Percentiles rank a stretch among this genome's conserved stretches.
phyloP scores from a whole-genome alignment of 2,113 vertebrate species.

The Porphyrio hochstetteri region DNA sequence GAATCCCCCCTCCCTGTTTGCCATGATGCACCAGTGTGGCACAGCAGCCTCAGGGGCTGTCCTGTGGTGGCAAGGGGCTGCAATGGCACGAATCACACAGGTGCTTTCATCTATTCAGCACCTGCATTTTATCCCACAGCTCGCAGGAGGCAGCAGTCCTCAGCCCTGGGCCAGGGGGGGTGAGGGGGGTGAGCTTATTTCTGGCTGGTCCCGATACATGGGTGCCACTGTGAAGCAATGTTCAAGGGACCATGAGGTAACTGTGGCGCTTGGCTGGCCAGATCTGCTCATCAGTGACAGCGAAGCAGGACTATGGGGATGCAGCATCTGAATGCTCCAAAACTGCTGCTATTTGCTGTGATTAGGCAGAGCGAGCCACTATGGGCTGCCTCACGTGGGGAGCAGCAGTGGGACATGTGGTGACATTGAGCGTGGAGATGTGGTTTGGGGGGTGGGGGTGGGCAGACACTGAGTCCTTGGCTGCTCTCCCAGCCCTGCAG shows the following conservation, averaged over 20 bases:
- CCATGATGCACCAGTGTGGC: background rate
- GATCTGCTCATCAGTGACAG: background rate
- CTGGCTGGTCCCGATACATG: background rate
- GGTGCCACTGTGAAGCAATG: background rate
- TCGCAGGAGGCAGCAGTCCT: fast-evolving
- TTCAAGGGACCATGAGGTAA: fast-evolving
- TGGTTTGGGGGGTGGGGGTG: fast-evolving
- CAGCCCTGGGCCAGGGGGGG: background rate
- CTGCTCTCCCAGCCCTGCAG: background rate
- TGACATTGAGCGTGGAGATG: fast-evolving
- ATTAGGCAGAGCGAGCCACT: background rate
- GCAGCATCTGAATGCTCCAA: background rate
- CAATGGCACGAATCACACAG: background rate
- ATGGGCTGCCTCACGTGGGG: fast-evolving
- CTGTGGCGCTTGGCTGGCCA: background rate
- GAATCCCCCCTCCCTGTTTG: background rate
- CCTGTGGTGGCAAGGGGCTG: fast-evolving
- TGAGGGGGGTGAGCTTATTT: background rate
- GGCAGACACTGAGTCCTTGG: background rate
- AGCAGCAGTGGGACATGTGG: background rate
- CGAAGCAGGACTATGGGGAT: background rate
- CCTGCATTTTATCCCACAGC: background rate
- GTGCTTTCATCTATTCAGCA: background rate
- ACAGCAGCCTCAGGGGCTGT: background rate
- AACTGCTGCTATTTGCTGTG: background rate